Evolutionary conservation across 2,888 invertebrate genomes (phyloP), one percentile per base, ranked within the genome.

Genomic region (Drosophila pseudotakahashii): DNA sequence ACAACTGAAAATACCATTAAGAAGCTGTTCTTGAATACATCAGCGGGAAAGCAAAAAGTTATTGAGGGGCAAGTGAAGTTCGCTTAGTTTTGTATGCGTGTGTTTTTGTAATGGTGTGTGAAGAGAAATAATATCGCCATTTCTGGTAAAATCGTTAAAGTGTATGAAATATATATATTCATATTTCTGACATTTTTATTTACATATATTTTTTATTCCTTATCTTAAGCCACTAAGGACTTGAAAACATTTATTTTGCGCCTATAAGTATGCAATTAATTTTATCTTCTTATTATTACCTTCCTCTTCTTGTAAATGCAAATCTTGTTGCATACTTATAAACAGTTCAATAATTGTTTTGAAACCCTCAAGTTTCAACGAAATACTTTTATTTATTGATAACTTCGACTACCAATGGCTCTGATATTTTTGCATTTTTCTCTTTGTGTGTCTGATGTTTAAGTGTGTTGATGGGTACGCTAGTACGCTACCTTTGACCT

Each of bases 401-500:
- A n/a, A 9, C n/a, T 37, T 36, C 3, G 11, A 39, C 10, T 11
- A 19, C 32, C 5, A 23, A 37, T 39, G 52, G 37, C 52, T 11
- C 1, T 10, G 30, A 30, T 47, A 47, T 47, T 14, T 14, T 11
- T 7, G 11, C 10, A 19, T 10, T 16, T 16, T 37, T 53, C 37
- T 32, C 36, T 23, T 44, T n/a, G 3, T 52, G 44, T 54, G 14
- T 45, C 3, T 32, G 30, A 14, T 47, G 47, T 47, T 10, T 41
- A 10, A 7, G 14, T 41, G 57, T 69, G 45, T 45, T 57, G 51
- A 30, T 41, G 77, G 85, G 79, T 69, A 77, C 70, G 82, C 80
- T 81, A 64, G 86, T 93, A 92, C 92, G 93, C 94, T 95, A 96
- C 96, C 96, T 96, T 96, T 95, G 92, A 96, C 95, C 94, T 95